Base-by-base conservation (phyloP, 2,797 vertebrate species). In the Sebastes variabilis region DNA sequence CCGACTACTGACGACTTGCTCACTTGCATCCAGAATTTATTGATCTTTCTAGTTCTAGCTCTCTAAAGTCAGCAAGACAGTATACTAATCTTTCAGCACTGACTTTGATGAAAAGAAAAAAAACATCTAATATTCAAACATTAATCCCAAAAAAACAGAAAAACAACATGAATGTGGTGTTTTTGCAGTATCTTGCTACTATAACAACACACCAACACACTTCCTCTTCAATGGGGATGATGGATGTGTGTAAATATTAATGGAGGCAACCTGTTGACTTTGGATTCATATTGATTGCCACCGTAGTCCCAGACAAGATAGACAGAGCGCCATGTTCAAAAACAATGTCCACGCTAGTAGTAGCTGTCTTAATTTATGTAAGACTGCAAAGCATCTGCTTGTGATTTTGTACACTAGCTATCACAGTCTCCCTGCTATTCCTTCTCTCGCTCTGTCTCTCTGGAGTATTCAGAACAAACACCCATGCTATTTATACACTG, bases 391-490 rank as follows among this genome's bases (percentile, higher is more conserved):
- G 8, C 34, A 36, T 78, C 38, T 29, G 52, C 30, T 56, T 75
- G 32, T 79, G 72, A 54, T 61, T 76, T 49, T 42, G 38, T 20
- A 66, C 70, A 36, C 22, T 72, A 32, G 38, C 38, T 18, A 42
- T 72, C 56, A 25, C 77, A 25, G 25, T 42, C 75, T 81, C n/a
- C 34, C 67, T 86, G 66, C 36, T 55, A 30, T 77, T 81, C 67
- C 38, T 14, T 77, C 49, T 2, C 34, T 66, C 16, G 25, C 65
- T 64, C 64, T 66, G 66, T 76, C 82, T 92, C 84, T 79, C 66
- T 66, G 80, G 80, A 88, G 80, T 85, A 84, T 82, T 89, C 85
- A 89, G 88, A 93, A 89, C 87, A 92, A 92, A 92, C 90, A 92
- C 68, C 75, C 61, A 29, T 68, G 77, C 91, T 93, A 92, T 94